phyloP scores from a whole-genome alignment of 2,888 invertebrate genomes.

The Drosophila prolongata region DNA sequence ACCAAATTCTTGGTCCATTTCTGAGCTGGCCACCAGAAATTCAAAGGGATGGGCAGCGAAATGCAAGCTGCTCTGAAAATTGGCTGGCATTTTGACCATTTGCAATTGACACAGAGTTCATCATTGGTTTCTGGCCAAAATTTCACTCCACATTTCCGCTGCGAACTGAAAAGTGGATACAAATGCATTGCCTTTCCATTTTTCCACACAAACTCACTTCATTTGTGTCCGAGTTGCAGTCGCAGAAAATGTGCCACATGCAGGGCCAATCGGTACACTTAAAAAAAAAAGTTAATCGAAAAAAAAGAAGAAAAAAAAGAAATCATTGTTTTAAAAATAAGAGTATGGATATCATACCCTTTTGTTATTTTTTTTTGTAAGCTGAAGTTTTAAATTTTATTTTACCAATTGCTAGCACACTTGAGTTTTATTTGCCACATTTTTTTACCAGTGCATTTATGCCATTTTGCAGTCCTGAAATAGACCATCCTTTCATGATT shows the following conservation, averaged over 20 bases:
- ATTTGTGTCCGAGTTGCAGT: slow-evolving; percentile 6
- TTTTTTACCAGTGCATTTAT: neutral
- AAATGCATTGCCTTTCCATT: slow-evolving; percentile 14
- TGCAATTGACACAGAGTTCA: slow-evolving; percentile 19
- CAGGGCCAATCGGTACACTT: neutral
- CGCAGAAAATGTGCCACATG: slow-evolving; percentile 14
- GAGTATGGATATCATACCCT: no score
- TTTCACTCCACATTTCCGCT: slow-evolving; percentile 14
- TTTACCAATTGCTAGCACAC: no score
- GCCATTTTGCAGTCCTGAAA: neutral
- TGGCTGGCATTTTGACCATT: slow-evolving; percentile 8
- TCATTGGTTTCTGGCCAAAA: slow-evolving; percentile 16
- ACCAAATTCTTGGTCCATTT: neutral
- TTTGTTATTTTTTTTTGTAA: no score
- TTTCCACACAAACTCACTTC: slow-evolving; percentile 9
- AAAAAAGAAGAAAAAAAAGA: neutral
- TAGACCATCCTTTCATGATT: slow-evolving; percentile 3
- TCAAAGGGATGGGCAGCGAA: neutral
- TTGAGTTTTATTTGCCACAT: neutral
- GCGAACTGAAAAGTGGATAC: slow-evolving; percentile 23
- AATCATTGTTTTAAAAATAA: no score
- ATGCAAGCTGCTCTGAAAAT: neutral
- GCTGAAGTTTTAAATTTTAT: no score
- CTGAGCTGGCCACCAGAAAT: neutral
- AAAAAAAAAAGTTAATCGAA: neutral